These are phyloP conservation scores for Geotrypetes seraphini DNA, from an alignment of 2,797 vertebrate species.

Conservation along the genomic window DNA sequence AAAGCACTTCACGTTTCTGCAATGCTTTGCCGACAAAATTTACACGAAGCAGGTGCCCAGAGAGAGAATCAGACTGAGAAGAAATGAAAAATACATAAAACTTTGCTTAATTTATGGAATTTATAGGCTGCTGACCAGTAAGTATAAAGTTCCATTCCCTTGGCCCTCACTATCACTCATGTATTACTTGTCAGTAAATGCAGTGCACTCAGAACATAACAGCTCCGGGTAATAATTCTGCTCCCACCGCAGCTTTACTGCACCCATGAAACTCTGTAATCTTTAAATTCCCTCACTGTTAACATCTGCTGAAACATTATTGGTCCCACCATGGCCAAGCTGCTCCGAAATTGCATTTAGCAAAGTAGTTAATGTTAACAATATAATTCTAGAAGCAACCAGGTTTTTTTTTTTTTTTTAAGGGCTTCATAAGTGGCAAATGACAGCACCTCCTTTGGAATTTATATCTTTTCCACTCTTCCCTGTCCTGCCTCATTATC, in stretches of 20 bases:
- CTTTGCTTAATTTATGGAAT: conserved; percentile 65
- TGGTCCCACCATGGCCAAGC: conserved; percentile 76
- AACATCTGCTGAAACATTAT: conserved; percentile 96
- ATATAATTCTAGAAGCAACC: conserved; percentile 57
- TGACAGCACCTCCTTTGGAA: conserved; percentile 11
- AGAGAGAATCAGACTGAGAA: conserved; percentile 42
- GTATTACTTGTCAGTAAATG: conserved; percentile 66
- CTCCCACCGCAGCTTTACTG: conserved; percentile 87
- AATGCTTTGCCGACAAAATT: conserved; percentile 26
- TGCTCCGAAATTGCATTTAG: conserved; percentile 70
- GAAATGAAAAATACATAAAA: conserved; percentile 64
- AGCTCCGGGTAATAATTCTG: conserved; percentile 64
- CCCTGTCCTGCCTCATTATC: conserved; percentile 1
- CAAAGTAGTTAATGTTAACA: conserved; percentile 65
- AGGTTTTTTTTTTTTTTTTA: no score
- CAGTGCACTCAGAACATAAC: conserved; percentile 64
- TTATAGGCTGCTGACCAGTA: conserved; percentile 69
- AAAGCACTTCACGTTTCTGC: conserved; percentile 20
- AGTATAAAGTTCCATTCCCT: conserved; percentile 64
- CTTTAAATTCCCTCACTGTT: conserved; percentile 93
- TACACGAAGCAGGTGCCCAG: conserved; percentile 39
- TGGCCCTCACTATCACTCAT: conserved; percentile 60
- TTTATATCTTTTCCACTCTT: conserved; percentile 4
- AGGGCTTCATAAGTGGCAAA: conserved; percentile 21
- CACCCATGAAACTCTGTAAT: conserved; percentile 83